Percentiles rank a stretch among this genome's conserved stretches.
Conservation (phyloP, 1,140 invertebrate genomes). For the Kradibia gibbosae region DNA sequence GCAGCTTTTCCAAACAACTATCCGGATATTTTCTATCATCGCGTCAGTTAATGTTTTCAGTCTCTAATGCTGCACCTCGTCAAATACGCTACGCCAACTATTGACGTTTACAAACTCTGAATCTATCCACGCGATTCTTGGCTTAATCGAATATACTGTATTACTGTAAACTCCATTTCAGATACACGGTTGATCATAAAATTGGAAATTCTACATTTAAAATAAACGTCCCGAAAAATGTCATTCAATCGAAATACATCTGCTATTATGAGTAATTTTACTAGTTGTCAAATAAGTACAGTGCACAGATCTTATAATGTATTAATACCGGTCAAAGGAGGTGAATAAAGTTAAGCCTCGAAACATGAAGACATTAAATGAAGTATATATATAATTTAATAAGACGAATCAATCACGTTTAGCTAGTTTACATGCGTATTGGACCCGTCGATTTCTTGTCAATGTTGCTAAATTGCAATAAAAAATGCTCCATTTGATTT, state of each 20-base stretch:
- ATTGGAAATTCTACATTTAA: not conserved
- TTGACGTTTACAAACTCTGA: not conserved
- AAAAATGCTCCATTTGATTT: slow-evolving; percentile 9
- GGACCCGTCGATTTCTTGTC: not conserved
- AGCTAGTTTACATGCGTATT: not conserved
- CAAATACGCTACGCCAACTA: not conserved
- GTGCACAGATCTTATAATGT: not conserved
- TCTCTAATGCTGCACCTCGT: not conserved
- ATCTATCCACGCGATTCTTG: too few relatives aligned
- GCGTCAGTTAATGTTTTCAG: not conserved
- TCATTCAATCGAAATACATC: not conserved
- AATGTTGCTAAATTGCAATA: not conserved
- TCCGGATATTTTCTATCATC: not conserved
- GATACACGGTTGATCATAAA: not conserved
- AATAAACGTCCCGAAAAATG: not conserved
- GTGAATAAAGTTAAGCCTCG: not conserved
- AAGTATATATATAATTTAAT: slow-evolving; percentile 17
- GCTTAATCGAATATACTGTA: not conserved
- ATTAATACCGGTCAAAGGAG: not conserved
- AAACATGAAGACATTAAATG: slow-evolving; percentile 14
- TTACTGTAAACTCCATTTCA: not conserved
- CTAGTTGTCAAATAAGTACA: not conserved
- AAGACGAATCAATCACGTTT: slow-evolving; percentile 2
- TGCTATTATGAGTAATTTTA: not conserved
- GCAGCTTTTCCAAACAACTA: not conserved